Evolutionary conservation across 2,888 invertebrate species (phyloP).

Genomic region (Acronicta alni): DNA sequence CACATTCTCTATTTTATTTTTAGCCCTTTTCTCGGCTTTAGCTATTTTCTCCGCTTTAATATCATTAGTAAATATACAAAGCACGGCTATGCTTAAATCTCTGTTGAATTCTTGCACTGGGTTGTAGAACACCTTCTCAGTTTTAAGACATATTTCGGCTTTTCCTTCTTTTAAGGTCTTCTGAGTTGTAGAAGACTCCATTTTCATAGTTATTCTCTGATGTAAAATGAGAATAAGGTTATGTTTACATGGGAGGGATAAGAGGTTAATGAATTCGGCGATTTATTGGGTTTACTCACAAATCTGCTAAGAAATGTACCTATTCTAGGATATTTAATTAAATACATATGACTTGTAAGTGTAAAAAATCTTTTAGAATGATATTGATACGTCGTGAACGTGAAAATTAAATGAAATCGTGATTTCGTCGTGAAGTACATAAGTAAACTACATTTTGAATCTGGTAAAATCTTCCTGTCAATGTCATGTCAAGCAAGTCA

Average conservation of each 20-base stretch:
- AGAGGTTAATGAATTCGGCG: conserved; percentile 20
- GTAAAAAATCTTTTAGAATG: background rate
- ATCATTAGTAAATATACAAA: conserved; percentile 91
- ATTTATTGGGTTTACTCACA: conserved; percentile 5
- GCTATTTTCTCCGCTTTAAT: conserved; percentile 72
- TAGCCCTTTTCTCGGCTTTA: conserved; percentile 61
- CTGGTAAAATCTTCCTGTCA: no score
- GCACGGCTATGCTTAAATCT: conserved; percentile 95
- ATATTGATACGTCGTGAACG: no score
- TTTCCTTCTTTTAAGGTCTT: conserved; percentile 92
- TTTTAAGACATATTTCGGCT: conserved; percentile 92
- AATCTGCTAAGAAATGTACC: conserved; percentile 36
- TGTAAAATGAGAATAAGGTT: conserved; percentile 29
- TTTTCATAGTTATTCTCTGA: conserved; percentile 69
- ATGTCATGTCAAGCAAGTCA: no score
- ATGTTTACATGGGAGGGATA: conserved; percentile 10
- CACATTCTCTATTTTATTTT: conserved; percentile 57
- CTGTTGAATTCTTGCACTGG: conserved; percentile 99
- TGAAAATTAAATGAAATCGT: no score
- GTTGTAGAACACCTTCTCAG: conserved; percentile 98
- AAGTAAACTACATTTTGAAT: no score
- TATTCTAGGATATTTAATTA: conserved; percentile 31
- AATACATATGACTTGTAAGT: conserved; percentile 30
- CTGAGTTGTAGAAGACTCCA: conserved; percentile 64
- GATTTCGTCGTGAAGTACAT: no score